phyloP scores from a whole-genome alignment of 2,113 vertebrate species.

The Hemichromis elongatus region DNA sequence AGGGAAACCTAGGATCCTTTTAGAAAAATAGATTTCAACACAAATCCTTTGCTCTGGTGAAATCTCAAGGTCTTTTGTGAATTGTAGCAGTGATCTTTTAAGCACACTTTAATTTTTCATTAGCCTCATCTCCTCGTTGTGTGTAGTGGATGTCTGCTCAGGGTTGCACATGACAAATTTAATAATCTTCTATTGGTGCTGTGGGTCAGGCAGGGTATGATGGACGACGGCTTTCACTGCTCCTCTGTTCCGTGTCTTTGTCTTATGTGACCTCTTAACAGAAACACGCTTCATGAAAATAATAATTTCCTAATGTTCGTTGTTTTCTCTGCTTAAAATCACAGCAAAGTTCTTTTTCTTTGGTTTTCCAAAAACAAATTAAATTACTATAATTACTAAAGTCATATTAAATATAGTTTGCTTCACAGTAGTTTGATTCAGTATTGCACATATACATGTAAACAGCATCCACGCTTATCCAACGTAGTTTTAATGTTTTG shows the following conservation, averaged over 20 bases:
- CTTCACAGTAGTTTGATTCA: background rate
- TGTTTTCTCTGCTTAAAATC: accelerated
- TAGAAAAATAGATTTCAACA: background rate
- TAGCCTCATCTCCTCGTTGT: background rate
- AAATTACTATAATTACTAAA: background rate
- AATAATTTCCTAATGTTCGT: accelerated
- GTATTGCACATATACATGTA: background rate
- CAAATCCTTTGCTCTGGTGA: background rate
- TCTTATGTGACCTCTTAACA: background rate
- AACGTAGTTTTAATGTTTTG: background rate
- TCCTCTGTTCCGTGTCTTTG: background rate
- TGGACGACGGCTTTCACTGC: background rate
- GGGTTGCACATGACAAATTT: background rate
- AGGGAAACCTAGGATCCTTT: background rate
- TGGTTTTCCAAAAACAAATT: background rate
- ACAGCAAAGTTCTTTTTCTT: background rate
- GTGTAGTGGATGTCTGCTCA: background rate
- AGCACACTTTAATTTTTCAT: background rate
- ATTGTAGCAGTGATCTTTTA: background rate
- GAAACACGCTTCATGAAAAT: background rate
- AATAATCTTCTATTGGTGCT: background rate
- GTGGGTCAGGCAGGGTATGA: background rate
- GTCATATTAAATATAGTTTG: background rate
- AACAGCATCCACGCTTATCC: background rate
- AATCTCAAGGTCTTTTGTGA: background rate